Evolutionary conservation across 2,113 vertebrate genomes (phyloP), one percentile per base, ranked within the genome.

Genomic region (Tragelaphus imberbis): DNA sequence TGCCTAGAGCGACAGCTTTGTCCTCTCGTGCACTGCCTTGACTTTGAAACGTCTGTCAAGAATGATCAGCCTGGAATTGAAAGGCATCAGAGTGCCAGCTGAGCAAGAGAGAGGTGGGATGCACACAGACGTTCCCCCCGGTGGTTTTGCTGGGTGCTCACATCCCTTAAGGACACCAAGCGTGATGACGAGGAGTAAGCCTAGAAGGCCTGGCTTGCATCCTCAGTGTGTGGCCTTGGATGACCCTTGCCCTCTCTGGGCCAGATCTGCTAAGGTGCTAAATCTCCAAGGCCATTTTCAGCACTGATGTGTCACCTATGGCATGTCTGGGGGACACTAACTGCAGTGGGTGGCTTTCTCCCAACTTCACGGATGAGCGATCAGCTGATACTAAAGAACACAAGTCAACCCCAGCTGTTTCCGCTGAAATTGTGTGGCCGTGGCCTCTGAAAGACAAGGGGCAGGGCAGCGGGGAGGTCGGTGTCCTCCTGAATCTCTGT

Each of bases 1-100:
- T 97, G 98, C 99, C 98, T 49, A 25, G 82, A 98, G 98, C 96
- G 68, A 88, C 90, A 94, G 97, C 97, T 97, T 98, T 98, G 96
- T 80, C 95, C 92, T 98, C 94, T 95, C 79, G 81, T 6, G 17
- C 71, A 71, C 82, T 2, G 27, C 71, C 79, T 97, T 96, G 68
- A 93, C 95, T 98, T 98, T 97, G 96, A 98, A 98, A 98, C 94
- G 27, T 94, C 97, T 98, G 98, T 99, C 98, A 98, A 97, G 96
- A 98, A 75, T 0, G 44, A 98, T 98, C 97, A 98, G 92, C 89
- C 90, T 89, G 80, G 96, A 44, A 36, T 56, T 82, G 95, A 97
- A 93, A 98, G 91, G 94, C 71, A 93, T 47, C 58, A 33, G 0
- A 82, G 80, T 71, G 55, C 55, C 56, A 75, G 47, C 77, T 95